Percentiles rank a stretch among this genome's conserved stretches.
These are phyloP conservation scores for Tipula confusa DNA, from an alignment of 2,888 invertebrate genomes.

Conservation along the genomic window DNA sequence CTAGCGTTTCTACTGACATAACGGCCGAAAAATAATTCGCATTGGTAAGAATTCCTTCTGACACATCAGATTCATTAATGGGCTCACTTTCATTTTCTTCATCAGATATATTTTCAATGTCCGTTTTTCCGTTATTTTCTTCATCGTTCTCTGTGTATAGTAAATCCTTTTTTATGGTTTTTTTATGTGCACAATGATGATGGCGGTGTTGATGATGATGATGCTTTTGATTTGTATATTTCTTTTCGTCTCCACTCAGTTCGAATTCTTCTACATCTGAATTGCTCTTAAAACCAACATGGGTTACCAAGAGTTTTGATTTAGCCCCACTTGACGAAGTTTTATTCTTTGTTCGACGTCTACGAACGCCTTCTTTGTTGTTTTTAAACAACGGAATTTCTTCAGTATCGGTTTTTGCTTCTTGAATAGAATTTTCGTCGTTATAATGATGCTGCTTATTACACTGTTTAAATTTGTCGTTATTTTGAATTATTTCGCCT, in stretches of 20 bases:
- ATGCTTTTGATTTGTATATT: conserved; percentile 32
- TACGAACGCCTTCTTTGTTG: conserved; percentile 41
- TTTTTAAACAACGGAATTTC: conserved; percentile 44
- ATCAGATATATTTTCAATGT: conserved; percentile 50
- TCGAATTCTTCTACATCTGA: conserved; percentile 51
- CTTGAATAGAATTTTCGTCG: conserved; percentile 36
- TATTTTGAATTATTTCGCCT: conserved; percentile 39
- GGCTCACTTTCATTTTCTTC: conserved; percentile 41
- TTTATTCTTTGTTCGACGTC: conserved; percentile 41
- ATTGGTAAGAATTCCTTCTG: conserved; percentile 35
- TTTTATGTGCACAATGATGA: not conserved
- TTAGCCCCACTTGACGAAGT: not conserved
- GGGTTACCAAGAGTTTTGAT: not conserved
- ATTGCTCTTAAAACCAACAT: conserved; percentile 34
- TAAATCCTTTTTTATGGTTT: not conserved
- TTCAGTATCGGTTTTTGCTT: conserved; percentile 52
- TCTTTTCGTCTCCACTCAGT: conserved; percentile 42
- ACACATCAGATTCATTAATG: not conserved
- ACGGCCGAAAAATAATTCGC: conserved; percentile 37
- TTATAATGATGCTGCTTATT: conserved; percentile 38
- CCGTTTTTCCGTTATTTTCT: conserved; percentile 42
- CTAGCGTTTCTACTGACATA: conserved; percentile 36
- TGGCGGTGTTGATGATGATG: not conserved
- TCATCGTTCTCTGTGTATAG: not conserved
- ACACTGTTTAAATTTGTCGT: conserved; percentile 39